Evolutionary conservation across 2,797 vertebrate genomes (phyloP), one percentile per base, ranked within the genome.

Genomic region (Acropternis orthonyx): DNA sequence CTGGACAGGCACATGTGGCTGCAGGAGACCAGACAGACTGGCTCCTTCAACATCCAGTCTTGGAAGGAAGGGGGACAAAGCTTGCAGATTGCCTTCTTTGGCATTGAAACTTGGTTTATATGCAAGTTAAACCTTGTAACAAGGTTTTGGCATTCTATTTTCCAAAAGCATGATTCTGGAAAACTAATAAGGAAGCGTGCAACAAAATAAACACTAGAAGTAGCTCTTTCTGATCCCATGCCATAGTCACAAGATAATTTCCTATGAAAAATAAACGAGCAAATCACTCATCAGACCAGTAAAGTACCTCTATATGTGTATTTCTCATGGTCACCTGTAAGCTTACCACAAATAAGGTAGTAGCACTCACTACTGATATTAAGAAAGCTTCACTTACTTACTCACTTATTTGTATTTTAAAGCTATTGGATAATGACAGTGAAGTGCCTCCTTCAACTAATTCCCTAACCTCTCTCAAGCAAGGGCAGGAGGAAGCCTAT

Each of bases 401-500:
- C n/a, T 32, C 61, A 62, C 61, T 30, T 62, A 23, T 54, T 49
- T 73, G 39, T 72, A 85, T 89, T 90, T 95, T 77, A 91, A 85
- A 92, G 68, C 49, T 48, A 59, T 52, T 72, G n/a, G 46, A 84
- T 84, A 86, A 90, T 78, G 66, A 74, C 2, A 5, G 39, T 62
- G 55, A 94, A 91, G 55, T 54, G 54, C n/a, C 67, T 49, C 73
- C 73, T 84, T 69, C 88, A 72, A 41, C 52, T 82, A 93, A 93
- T 88, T 85, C 81, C 84, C 36, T 88, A 92, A 89, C 79, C 66
- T 76, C 49, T 76, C 74, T 80, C 4, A 0, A 89, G 15, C 0
- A 10, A 86, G 72, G 56, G 77, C 67, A 90, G 61, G 49, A 92
- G n/a, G 71, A 95, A 79, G 43, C 51, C 85, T 85, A 41, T 23